These are phyloP conservation scores for Apteryx owenii DNA, from an alignment of 2,113 vertebrate genomes.

Conservation along the genomic window DNA sequence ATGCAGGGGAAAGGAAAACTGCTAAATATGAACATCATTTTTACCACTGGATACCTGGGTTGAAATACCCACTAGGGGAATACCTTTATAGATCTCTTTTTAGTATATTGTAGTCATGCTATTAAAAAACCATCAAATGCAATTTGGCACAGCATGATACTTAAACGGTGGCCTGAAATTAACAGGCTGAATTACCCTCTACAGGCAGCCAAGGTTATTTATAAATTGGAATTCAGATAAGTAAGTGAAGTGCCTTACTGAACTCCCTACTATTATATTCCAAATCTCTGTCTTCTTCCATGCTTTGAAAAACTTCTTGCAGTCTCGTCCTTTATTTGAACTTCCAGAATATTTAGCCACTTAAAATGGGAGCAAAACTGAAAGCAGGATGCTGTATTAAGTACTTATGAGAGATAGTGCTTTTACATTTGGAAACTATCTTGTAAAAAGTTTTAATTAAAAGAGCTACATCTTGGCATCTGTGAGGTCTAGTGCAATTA, in stretches of 20 bases:
- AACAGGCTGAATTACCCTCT: conserved; percentile 45
- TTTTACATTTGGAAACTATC: conserved; percentile 34
- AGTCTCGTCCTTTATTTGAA: not conserved
- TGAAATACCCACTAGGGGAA: conserved; percentile 21
- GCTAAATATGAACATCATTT: conserved; percentile 1
- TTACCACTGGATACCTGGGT: not conserved
- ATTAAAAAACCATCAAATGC: conserved; percentile 59
- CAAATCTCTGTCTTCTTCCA: not conserved
- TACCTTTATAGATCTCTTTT: conserved; percentile 69
- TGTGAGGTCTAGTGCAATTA: conserved; percentile 53
- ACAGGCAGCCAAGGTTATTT: conserved; percentile 67
- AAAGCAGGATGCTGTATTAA: not conserved
- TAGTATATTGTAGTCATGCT: conserved; percentile 20
- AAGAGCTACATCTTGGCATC: conserved; percentile 4
- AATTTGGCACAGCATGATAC: conserved; percentile 62
- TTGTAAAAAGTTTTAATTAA: conserved; percentile 43
- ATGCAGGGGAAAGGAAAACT: not conserved
- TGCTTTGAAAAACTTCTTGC: not conserved
- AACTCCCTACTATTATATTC: not conserved
- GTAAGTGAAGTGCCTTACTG: conserved; percentile 40
- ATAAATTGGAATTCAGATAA: conserved; percentile 72
- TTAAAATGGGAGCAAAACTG: conserved; percentile 17
- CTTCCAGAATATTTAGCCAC: not conserved
- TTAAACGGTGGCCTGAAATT: conserved; percentile 67
- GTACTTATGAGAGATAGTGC: conserved; percentile 31